phyloP scores from a whole-genome alignment of 2,797 vertebrate genomes.

The Masticophis lateralis region DNA sequence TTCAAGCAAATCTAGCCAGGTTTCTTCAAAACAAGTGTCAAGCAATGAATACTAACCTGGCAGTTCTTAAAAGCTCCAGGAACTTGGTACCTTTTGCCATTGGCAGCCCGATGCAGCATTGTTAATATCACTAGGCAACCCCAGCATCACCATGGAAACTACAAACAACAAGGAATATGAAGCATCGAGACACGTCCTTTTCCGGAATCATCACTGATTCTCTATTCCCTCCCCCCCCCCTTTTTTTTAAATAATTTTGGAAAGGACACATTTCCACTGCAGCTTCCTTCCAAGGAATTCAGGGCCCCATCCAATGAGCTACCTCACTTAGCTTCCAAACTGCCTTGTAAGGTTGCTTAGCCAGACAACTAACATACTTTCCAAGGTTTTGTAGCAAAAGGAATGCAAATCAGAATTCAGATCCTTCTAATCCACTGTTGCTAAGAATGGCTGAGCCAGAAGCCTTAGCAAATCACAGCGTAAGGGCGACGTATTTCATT shows the following conservation, averaged over 20 bases:
- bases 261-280: neutral
- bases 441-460: neutral
- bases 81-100: neutral
- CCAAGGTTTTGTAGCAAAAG: neutral
- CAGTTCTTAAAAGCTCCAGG: neutral
- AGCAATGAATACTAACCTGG: neutral
- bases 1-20: neutral
- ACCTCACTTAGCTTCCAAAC: neutral
- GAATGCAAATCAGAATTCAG: neutral
- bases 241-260: neutral
- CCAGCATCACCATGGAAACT: constrained; percentile 23
- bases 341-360: neutral
- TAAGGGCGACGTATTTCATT: neutral
- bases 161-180: neutral
- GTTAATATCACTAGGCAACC: neutral
- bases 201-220: neutral
- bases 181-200: neutral
- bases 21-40: neutral
- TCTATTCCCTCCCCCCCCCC: neutral
- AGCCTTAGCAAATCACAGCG: neutral
- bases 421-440: neutral
- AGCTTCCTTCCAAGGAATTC: neutral
- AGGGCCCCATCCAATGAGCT: neutral
- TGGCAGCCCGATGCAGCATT: neutral
- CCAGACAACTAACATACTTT: neutral